phyloP scores from a whole-genome alignment of 2,113 vertebrate genomes.

The Sebastes fasciatus region DNA sequence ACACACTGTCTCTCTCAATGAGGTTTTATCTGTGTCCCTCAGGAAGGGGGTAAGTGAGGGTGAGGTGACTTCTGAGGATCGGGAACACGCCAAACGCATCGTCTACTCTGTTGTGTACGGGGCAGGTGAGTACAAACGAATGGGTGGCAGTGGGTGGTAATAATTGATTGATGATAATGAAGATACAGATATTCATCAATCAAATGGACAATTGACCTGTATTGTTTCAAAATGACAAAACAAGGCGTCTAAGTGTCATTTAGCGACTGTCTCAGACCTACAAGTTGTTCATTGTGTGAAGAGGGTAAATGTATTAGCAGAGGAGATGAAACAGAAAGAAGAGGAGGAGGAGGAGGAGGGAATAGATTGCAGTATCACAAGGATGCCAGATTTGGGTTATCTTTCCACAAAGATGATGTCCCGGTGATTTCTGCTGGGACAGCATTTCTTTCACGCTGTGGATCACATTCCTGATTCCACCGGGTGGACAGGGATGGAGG shows the following conservation, averaged over 20 bases:
- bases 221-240: constrained; percentile 6
- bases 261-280: not conserved
- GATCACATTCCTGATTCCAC: constrained; percentile 11
- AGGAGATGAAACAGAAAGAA: not conserved
- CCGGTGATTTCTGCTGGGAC: not conserved
- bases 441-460: constrained; percentile 8
- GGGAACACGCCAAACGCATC: constrained; percentile 91
- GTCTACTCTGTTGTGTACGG: constrained; percentile 93
- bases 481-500: not conserved
- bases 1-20: not conserved
- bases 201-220: not conserved
- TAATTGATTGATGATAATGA: not conserved
- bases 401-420: not conserved
- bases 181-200: not conserved
- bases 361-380: too few relatives aligned
- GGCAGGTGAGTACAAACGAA: constrained; percentile 85
- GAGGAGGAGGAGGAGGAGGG: not conserved
- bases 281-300: constrained; percentile 10
- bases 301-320: not conserved
- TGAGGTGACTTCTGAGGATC: constrained; percentile 83
- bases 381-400: not conserved
- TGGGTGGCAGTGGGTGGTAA: too few relatives aligned
- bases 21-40: constrained; percentile 37
- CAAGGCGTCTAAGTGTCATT: not conserved
- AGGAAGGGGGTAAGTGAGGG: constrained; percentile 87